phyloP scores from a whole-genome alignment of 2,113 vertebrate genomes.

The Jaculus jaculus region DNA sequence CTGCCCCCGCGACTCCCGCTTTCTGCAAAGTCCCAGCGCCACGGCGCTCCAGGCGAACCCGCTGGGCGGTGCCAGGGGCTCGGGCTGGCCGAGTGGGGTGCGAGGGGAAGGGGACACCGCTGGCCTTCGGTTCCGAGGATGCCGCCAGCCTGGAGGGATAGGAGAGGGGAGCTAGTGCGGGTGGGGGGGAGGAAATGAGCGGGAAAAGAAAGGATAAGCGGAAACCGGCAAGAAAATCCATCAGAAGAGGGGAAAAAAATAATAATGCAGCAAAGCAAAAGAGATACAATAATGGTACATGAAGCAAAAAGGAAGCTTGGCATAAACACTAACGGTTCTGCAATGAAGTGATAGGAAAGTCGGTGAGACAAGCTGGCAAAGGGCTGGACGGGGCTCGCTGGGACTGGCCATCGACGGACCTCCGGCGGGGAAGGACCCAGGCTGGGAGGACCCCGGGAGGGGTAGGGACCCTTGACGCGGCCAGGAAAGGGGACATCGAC shows the following conservation, averaged over 20 bases:
- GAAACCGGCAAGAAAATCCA: neutral
- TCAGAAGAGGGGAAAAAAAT: neutral
- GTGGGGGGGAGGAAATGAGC: neutral
- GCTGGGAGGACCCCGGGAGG: neutral
- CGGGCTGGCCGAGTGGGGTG: fast-evolving
- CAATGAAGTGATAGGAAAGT: neutral
- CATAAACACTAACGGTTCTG: neutral
- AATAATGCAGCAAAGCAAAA: neutral
- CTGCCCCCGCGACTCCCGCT: neutral
- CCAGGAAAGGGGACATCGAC: too few species aligned
- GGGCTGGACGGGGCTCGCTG: neutral
- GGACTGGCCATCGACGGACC: neutral
- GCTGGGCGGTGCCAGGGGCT: too few species aligned
- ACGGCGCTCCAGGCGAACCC: fast-evolving
- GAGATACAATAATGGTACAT: neutral
- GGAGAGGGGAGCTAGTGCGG: neutral
- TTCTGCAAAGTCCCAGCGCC: neutral
- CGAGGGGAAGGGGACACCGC: neutral
- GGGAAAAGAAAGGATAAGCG: neutral
- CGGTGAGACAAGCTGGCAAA: neutral
- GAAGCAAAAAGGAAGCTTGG: neutral
- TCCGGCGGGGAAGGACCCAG: neutral
- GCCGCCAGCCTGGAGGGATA: too few species aligned
- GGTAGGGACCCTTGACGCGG: too few species aligned
- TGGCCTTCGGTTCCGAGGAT: neutral